These are phyloP conservation scores for Drosophila subpulchrella DNA, from an alignment of 1,140 invertebrate species.

Conservation along the genomic window DNA sequence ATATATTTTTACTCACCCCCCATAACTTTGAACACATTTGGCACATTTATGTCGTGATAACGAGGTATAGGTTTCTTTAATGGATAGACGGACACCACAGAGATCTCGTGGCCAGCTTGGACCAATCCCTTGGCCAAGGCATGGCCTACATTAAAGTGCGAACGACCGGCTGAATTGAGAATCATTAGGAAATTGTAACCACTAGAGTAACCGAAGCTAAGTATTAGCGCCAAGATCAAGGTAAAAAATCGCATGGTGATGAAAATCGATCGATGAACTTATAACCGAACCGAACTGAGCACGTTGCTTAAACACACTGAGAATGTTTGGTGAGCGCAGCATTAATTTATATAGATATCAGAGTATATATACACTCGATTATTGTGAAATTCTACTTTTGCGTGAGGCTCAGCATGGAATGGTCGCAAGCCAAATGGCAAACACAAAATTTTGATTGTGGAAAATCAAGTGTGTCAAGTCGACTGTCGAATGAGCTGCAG, in stretches of 20 bases:
- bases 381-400: conserved; percentile 32
- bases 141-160: conserved; percentile 86
- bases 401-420: conserved; percentile 17
- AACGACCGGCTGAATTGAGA: conserved; percentile 85
- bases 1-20: conserved; percentile 11
- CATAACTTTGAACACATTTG: conserved; percentile 38
- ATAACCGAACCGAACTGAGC: conserved; percentile 7
- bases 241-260: conserved; percentile 15
- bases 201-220: conserved; percentile 4
- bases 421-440: conserved; percentile 15
- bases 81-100: conserved; percentile 85
- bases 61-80: conserved; percentile 84
- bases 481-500: not conserved
- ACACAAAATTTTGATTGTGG: conserved; percentile 6
- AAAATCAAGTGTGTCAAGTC: not conserved
- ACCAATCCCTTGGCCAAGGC: conserved; percentile 86
- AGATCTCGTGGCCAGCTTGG: conserved; percentile 86
- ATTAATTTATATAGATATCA: conserved; percentile 18
- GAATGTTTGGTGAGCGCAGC: conserved; percentile 5
- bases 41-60: conserved; percentile 84
- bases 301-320: conserved; percentile 5
- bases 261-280: not conserved
- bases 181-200: conserved; percentile 81
- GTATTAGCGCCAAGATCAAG: conserved; percentile 23
- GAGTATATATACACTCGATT: not conserved